Evolutionary conservation across 2,888 invertebrate species (phyloP).

Genomic region (Eutolmus rufibarbis): DNA sequence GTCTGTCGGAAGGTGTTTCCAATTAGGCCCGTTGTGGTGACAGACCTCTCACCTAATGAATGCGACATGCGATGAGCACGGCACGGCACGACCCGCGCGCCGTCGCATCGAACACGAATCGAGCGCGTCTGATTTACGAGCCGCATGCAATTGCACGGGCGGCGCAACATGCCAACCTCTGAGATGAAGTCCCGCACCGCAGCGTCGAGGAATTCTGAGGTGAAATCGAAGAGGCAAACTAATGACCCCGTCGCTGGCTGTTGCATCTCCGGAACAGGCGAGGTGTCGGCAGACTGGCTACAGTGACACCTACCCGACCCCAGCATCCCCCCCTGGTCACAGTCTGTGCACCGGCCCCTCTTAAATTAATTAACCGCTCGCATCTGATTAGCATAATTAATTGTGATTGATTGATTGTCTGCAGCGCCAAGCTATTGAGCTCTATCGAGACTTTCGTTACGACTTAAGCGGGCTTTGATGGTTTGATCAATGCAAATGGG

Average conservation of each 20-base stretch:
- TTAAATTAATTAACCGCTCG: conserved; percentile 24
- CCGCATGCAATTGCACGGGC: conserved; percentile 11
- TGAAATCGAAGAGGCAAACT: neutral
- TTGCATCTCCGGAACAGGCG: neutral
- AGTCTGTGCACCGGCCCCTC: neutral
- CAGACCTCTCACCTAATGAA: conserved; percentile 30
- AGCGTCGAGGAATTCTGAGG: neutral
- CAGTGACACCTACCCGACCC: neutral
- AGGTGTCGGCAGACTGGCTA: neutral
- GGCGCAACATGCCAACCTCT: neutral
- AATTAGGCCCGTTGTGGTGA: conserved; percentile 5
- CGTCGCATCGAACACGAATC: neutral
- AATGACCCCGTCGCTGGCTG: neutral
- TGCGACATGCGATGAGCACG: neutral
- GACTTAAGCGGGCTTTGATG: neutral
- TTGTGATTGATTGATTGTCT: conserved; percentile 18
- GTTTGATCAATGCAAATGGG: neutral
- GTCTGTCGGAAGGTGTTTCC: conserved; percentile 1
- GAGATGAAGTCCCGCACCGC: neutral
- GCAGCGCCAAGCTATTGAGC: neutral
- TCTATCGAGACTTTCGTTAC: neutral
- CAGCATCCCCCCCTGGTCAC: neutral
- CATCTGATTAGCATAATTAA: conserved; percentile 26
- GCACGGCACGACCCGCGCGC: neutral
- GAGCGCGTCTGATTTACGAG: conserved; percentile 5